Evolutionary conservation across 2,113 vertebrate species (phyloP).

Genomic region (Saiga tatarica): DNA sequence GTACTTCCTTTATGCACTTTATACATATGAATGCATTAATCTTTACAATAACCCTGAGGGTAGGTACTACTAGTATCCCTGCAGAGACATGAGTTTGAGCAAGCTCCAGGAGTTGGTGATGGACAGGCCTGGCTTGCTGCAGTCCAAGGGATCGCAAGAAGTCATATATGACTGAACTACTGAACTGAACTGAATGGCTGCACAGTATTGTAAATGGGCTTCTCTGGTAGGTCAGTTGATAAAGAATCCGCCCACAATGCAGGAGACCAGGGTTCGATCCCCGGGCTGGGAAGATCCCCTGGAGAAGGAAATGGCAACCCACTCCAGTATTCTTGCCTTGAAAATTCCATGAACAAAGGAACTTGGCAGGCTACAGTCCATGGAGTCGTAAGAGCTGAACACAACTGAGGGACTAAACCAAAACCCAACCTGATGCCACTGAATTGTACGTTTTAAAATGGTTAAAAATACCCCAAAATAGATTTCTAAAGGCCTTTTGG

Average conservation of each 20-base stretch:
- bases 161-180: not conserved
- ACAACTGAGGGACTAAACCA: not conserved
- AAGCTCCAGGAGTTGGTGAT: not conserved
- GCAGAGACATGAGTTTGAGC: not conserved
- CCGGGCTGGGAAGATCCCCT: not conserved
- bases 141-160: not conserved
- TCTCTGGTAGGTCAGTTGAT: not conserved
- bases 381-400: not conserved
- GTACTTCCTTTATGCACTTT: not conserved
- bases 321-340: not conserved
- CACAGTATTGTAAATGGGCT: not conserved
- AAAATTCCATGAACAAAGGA: not conserved
- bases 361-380: not conserved
- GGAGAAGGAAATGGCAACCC: not conserved
- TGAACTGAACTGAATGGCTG: not conserved
- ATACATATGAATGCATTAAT: not conserved
- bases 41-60: not conserved
- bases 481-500: not conserved
- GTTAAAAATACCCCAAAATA: not conserved
- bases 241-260: rapidly evolving
- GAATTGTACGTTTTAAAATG: not conserved
- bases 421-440: not conserved
- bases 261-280: not conserved
- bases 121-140: not conserved
- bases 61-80: not conserved